Base-by-base conservation (phyloP, 1,140 invertebrate genomes). In the Drosophila tani region DNA sequence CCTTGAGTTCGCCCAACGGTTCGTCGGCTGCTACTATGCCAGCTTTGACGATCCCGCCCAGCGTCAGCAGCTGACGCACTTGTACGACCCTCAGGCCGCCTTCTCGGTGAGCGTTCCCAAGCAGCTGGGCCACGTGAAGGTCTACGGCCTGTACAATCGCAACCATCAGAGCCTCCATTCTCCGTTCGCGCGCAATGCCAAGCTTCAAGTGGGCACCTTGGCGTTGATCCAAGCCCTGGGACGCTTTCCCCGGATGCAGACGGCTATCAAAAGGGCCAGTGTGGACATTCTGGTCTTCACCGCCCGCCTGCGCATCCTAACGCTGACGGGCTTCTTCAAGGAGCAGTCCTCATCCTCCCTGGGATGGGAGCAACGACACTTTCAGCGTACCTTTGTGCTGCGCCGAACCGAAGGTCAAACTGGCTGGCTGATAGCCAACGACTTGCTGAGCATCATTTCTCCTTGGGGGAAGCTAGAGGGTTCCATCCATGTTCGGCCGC, bases 381-480 rank as follows among this genome's bases (percentile, higher is more conserved):
- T 65, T 45, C 40, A 51, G 12, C 64, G 82, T 9, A 60, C 49
- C 7, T 67, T 84, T 59, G 74, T 64, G 0, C 21, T 85, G 32
- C 58, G 40, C 4, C 15, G 17, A 0, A 1, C 6, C 7, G 9
- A 27, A 5, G 9, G 5, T 1, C n/a, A 21, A 21, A 7, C 15
- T 2, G 27, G 32, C 11, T 84, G 82, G 82, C 5, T 68, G 1
- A 81, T 84, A 41, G 51, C 27, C 8, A 77, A 77, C 7, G 82
- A 84, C 5, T 60, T 60, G 47, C 45, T 82, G 0, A 57, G 38
- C 15, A 55, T 82, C 14, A 41, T 6, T 3, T 9, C 24, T 2
- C 1, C n/a, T 3, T 32, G 11, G 1, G 12, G 14, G 0, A 6
- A 35, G 1, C 21, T 32, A 2, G n/a, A 27, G 9, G 5, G 2